Conservation (phyloP, 2,888 invertebrate genomes). For the Orthonychiurus folsomi region DNA sequence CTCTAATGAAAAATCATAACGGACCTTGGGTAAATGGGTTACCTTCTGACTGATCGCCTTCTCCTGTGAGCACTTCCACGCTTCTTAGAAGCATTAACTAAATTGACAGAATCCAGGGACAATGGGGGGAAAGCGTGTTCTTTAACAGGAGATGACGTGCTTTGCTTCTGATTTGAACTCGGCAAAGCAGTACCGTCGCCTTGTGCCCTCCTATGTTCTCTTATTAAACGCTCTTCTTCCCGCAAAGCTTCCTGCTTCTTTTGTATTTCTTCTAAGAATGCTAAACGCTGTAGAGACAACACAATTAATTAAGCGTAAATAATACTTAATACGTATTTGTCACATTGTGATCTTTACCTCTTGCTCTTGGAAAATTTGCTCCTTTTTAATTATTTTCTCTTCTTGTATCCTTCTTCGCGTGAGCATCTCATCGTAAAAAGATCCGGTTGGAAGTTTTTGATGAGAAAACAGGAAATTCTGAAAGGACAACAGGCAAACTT, state of each 20-base stretch:
- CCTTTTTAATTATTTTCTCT: conserved; percentile 49
- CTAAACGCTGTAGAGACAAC: conserved; percentile 44
- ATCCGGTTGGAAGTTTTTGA: conserved; percentile 69
- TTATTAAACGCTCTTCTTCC: conserved; percentile 53
- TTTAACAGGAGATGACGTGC: too few relatives aligned
- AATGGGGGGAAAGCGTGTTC: too few relatives aligned
- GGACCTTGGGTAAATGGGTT: too few relatives aligned
- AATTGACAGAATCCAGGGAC: too few relatives aligned
- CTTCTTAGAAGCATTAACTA: too few relatives aligned
- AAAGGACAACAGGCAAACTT: too few relatives aligned
- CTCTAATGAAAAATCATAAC: too few relatives aligned
- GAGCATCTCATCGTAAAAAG: conserved; percentile 88
- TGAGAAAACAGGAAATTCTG: conserved; percentile 67
- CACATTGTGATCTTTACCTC: too few relatives aligned
- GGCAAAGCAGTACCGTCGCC: too few relatives aligned
- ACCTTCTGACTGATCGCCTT: too few relatives aligned
- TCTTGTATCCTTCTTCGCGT: conserved; percentile 59
- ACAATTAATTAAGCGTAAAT: conserved; percentile 7
- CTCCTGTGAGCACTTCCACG: too few relatives aligned
- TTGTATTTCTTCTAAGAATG: conserved; percentile 63
- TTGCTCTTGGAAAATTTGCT: conserved; percentile 56
- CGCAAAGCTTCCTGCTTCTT: conserved; percentile 67
- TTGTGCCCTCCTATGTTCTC: conserved; percentile 40
- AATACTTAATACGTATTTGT: conserved; percentile 3
- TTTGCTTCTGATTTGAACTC: too few relatives aligned